Evolutionary conservation across 2,797 vertebrate genomes (phyloP).

Genomic region (Hapalemur alaotrensis): DNA sequence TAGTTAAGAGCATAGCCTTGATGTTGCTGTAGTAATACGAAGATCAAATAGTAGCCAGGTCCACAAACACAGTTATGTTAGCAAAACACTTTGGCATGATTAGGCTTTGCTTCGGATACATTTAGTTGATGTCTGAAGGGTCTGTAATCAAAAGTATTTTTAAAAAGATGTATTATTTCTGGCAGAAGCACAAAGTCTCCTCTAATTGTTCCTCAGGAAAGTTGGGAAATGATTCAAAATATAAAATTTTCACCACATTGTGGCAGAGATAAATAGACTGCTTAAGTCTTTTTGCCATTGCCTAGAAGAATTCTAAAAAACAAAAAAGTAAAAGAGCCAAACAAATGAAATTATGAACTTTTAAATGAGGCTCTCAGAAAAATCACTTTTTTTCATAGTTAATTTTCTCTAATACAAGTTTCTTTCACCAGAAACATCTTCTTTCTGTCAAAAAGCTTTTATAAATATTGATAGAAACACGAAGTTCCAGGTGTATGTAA

Average conservation of each 20-base stretch:
- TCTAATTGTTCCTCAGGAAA: conserved; percentile 4
- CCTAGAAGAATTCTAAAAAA: neutral
- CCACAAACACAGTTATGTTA: conserved; percentile 60
- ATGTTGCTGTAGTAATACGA: conserved; percentile 82
- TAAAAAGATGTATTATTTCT: neutral
- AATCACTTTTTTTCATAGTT: conserved; percentile 26
- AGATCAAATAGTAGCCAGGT: conserved; percentile 63
- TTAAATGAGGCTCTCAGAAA: conserved; percentile 30
- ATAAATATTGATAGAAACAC: neutral
- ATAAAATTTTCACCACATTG: neutral
- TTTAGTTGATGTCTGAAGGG: conserved; percentile 49
- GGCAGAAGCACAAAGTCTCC: neutral
- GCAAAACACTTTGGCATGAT: conserved; percentile 47
- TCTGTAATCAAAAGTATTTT: neutral
- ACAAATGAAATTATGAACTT: neutral
- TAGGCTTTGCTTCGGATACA: conserved; percentile 50
- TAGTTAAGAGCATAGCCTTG: neutral
- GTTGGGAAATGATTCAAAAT: conserved; percentile 32
- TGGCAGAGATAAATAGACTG: neutral
- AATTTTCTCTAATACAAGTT: neutral
- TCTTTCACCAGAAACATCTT: neutral
- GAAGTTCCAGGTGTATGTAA: neutral
- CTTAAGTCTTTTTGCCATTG: neutral
- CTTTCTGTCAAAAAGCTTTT: neutral
- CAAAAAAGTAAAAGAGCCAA: neutral